Evolutionary conservation across 2,888 invertebrate species (phyloP), one percentile per base, ranked within the genome.

Genomic region (Macaria notata): DNA sequence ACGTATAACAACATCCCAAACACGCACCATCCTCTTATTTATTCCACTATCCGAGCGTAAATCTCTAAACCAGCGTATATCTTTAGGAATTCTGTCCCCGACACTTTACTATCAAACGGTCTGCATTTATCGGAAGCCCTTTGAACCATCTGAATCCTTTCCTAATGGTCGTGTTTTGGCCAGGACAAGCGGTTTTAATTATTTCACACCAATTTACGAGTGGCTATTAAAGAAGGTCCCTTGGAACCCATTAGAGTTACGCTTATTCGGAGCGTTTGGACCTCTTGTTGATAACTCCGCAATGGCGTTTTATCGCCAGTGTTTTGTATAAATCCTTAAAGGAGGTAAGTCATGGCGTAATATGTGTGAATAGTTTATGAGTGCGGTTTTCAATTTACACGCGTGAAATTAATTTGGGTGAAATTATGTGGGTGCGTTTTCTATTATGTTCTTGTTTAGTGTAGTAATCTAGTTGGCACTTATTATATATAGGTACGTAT

Each of bases 151-250:
- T 78, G 70, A 74, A 73, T 79, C 79, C 80, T 79, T 77, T 65
- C 72, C 76, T 88, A 90, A 90, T 87, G 84, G 87, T 75, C 76
- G 69, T 89, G 89, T 89, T 90, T 88, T 86, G 88, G 89, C 81
- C 84, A 74, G 74, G 72, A 73, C 71, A 72, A 65, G 83, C 78
- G 84, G 87, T 91, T 91, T 90, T 90, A 91, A 90, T 91, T 91
- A 90, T 91, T 90, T 90, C 88, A 89, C 84, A 84, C 81, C 89
- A 90, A 90, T 91, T 91, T 91, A 91, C 90, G 89, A 87, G 86
- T 86, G 81, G 79, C 86, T 86, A 86, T 90, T 90, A 90, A 87
- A 89, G 88, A 78, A 86, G 84, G 81, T 81, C 91, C 87, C 86
- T 70, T 65, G 84, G 64, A 87, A 75, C 81, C 86, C 89, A 87